Percentiles rank a stretch among this genome's conserved stretches.
Conservation (phyloP, 2,797 vertebrate genomes). For the Gambelia wislizenii region DNA sequence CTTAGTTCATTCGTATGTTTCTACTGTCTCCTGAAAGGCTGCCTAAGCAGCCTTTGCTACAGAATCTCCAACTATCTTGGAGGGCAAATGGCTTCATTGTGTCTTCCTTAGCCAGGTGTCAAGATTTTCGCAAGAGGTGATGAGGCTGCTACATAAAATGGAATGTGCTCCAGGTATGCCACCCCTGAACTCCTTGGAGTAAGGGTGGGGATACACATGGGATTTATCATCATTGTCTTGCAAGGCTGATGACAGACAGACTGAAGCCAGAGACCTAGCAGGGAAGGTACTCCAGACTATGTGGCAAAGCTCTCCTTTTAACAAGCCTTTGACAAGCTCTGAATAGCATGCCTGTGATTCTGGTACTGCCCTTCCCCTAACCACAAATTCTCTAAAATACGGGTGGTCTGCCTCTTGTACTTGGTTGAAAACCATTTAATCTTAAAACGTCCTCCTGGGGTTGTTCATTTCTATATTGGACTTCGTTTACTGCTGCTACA, state of each 20-base stretch:
- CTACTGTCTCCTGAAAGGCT: background rate
- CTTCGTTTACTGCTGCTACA: rapidly evolving
- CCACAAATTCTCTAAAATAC: background rate
- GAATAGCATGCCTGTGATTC: background rate
- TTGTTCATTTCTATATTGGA: background rate
- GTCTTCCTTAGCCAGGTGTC: background rate
- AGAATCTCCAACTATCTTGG: background rate
- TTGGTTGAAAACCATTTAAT: rapidly evolving
- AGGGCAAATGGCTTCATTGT: background rate
- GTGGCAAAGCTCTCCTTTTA: background rate
- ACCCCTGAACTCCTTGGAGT: background rate
- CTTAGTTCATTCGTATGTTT: too few species aligned
- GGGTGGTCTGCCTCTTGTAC: background rate
- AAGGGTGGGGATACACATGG: background rate
- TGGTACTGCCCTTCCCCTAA: background rate
- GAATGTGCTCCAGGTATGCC: background rate
- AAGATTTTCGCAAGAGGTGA: background rate
- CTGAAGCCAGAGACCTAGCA: background rate
- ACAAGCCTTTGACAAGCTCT: background rate
- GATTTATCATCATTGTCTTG: background rate
- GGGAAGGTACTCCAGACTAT: background rate
- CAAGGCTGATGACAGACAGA: background rate
- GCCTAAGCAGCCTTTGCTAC: background rate
- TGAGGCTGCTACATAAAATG: background rate
- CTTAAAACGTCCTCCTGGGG: rapidly evolving